Percentiles rank a stretch among this genome's conserved stretches.
Conservation (phyloP, 1,140 invertebrate species). For the Neodiprion virginianus region DNA sequence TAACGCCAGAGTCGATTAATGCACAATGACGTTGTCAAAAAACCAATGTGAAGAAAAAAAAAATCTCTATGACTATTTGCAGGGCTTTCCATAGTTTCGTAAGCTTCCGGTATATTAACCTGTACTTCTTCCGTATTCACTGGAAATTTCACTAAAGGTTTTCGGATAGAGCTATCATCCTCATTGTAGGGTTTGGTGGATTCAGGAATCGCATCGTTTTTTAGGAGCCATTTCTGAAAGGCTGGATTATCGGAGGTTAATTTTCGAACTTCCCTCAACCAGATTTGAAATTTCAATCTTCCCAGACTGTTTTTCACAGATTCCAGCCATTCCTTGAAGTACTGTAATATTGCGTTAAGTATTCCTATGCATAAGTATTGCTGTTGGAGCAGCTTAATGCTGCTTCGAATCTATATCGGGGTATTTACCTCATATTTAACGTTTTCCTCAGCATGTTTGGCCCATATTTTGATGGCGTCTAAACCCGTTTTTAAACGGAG, state of each 20-base stretch:
- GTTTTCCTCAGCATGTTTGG: slow-evolving; percentile 28
- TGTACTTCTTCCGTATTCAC: no score
- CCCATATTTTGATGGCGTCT: slow-evolving; percentile 33
- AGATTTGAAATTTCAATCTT: slow-evolving; percentile 27
- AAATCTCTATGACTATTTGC: background rate
- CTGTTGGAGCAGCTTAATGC: slow-evolving; percentile 12
- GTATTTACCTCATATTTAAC: slow-evolving; percentile 17
- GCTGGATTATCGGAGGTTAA: slow-evolving; percentile 29
- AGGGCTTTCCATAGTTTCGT: background rate
- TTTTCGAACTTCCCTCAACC: slow-evolving; percentile 34
- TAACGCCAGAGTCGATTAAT: no score
- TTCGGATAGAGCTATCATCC: background rate
- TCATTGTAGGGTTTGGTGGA: slow-evolving; percentile 8
- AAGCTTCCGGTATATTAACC: background rate
- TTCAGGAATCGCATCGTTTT: background rate
- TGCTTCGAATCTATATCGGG: background rate
- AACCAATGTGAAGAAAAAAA: no score
- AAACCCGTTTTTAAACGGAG: slow-evolving; percentile 30
- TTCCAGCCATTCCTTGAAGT: slow-evolving; percentile 42
- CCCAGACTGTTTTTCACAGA: slow-evolving; percentile 33
- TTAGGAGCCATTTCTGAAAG: slow-evolving; percentile 40
- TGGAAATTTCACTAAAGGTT: no score
- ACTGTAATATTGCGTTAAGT: slow-evolving; percentile 25
- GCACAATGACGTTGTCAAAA: no score
- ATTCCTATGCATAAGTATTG: background rate